Conservation (phyloP, 2,797 vertebrate species). For the Danio choprae region DNA sequence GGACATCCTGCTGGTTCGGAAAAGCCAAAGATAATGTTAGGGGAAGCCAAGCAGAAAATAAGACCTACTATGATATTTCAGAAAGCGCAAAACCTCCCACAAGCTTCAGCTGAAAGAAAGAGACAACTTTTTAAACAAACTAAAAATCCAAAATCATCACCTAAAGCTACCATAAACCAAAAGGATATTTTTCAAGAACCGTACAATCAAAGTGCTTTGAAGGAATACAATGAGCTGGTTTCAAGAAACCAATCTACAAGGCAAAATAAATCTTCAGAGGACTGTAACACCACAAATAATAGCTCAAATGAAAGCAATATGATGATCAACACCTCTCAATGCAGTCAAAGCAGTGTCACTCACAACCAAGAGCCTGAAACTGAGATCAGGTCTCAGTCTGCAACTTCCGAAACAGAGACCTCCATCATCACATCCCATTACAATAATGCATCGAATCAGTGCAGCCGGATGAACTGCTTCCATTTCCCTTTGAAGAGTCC, state of each 20-base stretch:
- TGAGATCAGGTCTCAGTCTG: slow-evolving; percentile 52
- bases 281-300: not conserved
- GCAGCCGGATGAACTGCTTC: slow-evolving; percentile 32
- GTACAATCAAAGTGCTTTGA: not conserved
- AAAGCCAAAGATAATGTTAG: slow-evolving; percentile 43
- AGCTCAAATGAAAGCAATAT: not conserved
- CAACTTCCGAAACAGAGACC: slow-evolving; percentile 52
- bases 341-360: slow-evolving; percentile 24
- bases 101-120: not conserved
- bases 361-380: slow-evolving; percentile 47
- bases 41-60: slow-evolving; percentile 15
- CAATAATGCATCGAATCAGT: slow-evolving; percentile 37
- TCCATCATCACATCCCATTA: slow-evolving; percentile 6
- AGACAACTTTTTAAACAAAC: slow-evolving; percentile 6
- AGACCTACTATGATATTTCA: slow-evolving; percentile 21
- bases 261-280: slow-evolving; percentile 25
- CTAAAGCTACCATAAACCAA: slow-evolving; percentile 3
- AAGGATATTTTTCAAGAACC: slow-evolving; percentile 4
- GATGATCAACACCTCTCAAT: not conserved
- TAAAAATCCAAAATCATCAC: not conserved
- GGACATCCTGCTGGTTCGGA: slow-evolving; percentile 43
- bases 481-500: slow-evolving; percentile 52
- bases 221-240: slow-evolving; percentile 11
- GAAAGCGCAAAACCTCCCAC: slow-evolving; percentile 23
- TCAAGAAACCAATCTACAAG: not conserved